phyloP scores from a whole-genome alignment of 2,797 vertebrate species.

The Hypotaenidia okinawae region DNA sequence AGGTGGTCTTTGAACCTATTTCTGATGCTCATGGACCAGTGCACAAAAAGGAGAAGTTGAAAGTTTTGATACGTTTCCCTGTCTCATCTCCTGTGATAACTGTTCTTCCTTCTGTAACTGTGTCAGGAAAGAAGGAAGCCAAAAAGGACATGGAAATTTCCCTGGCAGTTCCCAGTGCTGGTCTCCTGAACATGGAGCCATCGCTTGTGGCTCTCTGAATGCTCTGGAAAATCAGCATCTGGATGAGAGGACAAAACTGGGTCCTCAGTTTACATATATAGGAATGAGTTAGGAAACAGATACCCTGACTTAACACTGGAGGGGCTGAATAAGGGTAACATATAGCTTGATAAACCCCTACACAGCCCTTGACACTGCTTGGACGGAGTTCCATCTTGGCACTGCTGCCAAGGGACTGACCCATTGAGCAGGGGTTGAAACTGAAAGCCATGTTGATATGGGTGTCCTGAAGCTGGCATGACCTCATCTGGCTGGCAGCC shows the following conservation, averaged over 20 bases:
- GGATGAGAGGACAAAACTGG: not conserved
- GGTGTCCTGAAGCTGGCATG: not conserved
- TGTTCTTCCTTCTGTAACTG: not conserved
- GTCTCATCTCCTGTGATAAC: not conserved
- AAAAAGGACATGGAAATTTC: not conserved
- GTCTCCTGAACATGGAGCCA: not conserved
- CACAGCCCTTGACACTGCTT: not conserved
- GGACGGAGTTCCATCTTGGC: not conserved
- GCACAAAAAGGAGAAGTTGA: not conserved
- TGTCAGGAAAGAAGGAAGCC: not conserved
- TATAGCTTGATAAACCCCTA: not conserved
- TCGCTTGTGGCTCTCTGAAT: not conserved
- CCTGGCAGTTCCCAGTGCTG: not conserved
- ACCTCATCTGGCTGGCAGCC: not conserved
- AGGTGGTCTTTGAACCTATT: not conserved
- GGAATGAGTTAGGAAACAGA: not conserved
- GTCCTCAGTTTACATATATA: not conserved
- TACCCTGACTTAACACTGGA: not conserved
- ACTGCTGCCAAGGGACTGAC: not conserved
- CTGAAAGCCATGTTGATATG: fast-evolving
- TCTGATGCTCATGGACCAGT: not conserved
- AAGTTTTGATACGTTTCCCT: not conserved
- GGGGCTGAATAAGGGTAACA: not conserved
- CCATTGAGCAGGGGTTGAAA: not conserved
- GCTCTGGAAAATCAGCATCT: not conserved